These are phyloP conservation scores for Astyanax mexicanus DNA, from an alignment of 2,797 vertebrate genomes.

Conservation along the genomic window DNA sequence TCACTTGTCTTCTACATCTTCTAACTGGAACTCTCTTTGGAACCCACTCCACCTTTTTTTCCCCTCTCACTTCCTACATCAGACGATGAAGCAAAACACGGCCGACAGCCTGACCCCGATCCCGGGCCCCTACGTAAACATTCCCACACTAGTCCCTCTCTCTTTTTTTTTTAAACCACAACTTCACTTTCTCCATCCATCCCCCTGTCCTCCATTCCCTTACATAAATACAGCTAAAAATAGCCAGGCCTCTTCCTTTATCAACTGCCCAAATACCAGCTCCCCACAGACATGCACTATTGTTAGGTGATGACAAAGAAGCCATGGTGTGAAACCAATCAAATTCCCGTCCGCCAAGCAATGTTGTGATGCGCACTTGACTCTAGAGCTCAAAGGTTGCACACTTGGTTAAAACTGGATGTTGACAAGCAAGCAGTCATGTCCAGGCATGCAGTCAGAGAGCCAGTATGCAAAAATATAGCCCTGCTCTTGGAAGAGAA, in stretches of 20 bases:
- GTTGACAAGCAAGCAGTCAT: background rate
- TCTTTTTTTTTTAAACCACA: constrained; percentile 52
- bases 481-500: background rate
- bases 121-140: constrained; percentile 38
- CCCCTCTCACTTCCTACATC: background rate
- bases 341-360: background rate
- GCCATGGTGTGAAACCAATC: background rate
- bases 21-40: background rate
- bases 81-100: background rate
- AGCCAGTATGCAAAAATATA: background rate
- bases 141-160: constrained; percentile 45
- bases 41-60: background rate
- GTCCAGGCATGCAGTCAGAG: background rate
- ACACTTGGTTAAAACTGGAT: background rate
- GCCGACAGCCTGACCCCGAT: background rate
- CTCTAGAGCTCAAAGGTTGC: background rate
- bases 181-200: constrained; percentile 53
- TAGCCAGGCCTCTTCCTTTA: constrained; percentile 27
- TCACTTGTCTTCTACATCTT: too few species aligned
- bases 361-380: background rate
- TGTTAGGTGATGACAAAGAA: background rate
- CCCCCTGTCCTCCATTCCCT: constrained; percentile 60
- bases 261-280: constrained; percentile 2
- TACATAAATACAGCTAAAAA: constrained; percentile 65
- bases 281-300: constrained; percentile 7